Conservation (phyloP, 2,797 vertebrate species). For the Emydoidea blandingii region DNA sequence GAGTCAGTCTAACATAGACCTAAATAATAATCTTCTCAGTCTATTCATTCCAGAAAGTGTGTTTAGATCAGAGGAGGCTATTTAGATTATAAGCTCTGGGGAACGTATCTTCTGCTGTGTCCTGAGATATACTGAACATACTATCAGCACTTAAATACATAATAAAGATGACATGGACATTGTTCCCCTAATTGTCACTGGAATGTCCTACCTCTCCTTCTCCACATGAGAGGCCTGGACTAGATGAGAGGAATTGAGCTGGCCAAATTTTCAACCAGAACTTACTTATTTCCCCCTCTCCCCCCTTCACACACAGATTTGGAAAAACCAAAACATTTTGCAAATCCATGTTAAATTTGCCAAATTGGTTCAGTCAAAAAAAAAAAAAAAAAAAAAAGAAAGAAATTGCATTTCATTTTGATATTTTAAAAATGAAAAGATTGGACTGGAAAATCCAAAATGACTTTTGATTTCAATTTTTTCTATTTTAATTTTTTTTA, state of each 20-base stretch:
- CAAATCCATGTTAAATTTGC: not conserved
- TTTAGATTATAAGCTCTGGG: not conserved
- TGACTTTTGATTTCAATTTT: not conserved
- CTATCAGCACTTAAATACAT: constrained; percentile 55
- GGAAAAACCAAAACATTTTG: not conserved
- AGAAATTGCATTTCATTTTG: not conserved
- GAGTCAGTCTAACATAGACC: not conserved
- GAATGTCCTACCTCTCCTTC: not conserved
- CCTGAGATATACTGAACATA: constrained; percentile 36
- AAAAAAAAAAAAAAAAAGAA: not conserved
- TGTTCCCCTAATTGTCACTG: constrained; percentile 29
- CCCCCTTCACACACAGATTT: not conserved
- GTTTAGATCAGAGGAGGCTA: not conserved
- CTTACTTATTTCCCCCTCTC: too few relatives aligned
- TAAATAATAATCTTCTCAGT: not conserved
- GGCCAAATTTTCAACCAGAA: not conserved
- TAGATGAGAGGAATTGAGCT: not conserved
- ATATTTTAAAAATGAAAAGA: not conserved
- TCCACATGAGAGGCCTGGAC: not conserved
- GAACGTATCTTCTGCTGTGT: constrained; percentile 10
- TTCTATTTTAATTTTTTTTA: not conserved
- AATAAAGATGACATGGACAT: constrained; percentile 1
- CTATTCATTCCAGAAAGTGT: not conserved
- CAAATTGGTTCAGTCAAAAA: not conserved
- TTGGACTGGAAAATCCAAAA: not conserved